Evolutionary conservation across 2,113 vertebrate species (phyloP), one percentile per base, ranked within the genome.

Genomic region (Polypterus bichir): DNA sequence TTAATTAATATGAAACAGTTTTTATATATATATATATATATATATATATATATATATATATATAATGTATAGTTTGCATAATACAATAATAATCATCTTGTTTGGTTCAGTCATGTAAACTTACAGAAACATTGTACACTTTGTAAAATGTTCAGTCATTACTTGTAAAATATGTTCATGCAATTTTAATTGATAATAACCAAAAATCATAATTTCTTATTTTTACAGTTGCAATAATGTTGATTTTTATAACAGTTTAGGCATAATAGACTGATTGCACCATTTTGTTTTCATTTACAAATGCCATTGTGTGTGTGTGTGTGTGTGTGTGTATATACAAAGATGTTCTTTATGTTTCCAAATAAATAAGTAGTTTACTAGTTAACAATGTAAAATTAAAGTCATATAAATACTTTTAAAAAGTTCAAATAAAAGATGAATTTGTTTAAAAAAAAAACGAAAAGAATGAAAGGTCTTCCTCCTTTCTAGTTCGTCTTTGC

Each of bases 141-240:
- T 83, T 89, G 85, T 86, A 89, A 89, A 88, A 83, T 86, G 79
- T 86, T 84, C 81, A 85, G 77, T 84, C 83, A 77, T 77, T 83
- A 83, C 81, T 79, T 88, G 84, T 88, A 90, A 88, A 86, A 86
- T 85, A 84, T 80, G 73, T 76, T 81, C 83, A 79, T 77, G 83
- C 57, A 84, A 79, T 82, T 89, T 85, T 86, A 83, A 88, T 76
- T 85, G 84, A 84, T 88, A 86, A 63, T 79, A 82, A 80, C 79
- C 81, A 84, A 86, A 52, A 85, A 80, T 84, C 82, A 82, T 75
- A 86, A 81, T 86, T 81, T 80, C 80, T 73, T 86, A 86, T 85
- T 88, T 88, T 87, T 87, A 86, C 78, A 83, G 84, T 87, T 87
- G 87, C 87, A 88, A 85, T 85, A 85, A 87, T 81, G 81, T 79